These are phyloP conservation scores for Sparus aurata DNA, from an alignment of 2,797 vertebrate genomes.

Conservation along the genomic window DNA sequence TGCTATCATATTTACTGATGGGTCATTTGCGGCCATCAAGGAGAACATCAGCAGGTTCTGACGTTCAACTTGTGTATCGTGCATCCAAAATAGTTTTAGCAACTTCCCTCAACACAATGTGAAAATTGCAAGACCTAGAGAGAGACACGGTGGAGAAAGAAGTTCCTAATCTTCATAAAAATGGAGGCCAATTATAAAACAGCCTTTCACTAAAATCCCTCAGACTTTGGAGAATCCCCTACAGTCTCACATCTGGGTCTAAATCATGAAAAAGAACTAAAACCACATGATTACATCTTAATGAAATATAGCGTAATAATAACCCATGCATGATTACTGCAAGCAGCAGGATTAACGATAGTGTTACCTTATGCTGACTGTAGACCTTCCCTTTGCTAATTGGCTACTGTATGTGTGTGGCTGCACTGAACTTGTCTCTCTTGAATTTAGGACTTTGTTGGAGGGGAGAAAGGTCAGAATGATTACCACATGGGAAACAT, in stretches of 20 bases:
- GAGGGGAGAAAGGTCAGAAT: neutral
- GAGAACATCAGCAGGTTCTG: too few species aligned
- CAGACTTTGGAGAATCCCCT: neutral
- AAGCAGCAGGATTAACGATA: neutral
- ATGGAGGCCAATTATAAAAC: neutral
- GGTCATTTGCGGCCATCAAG: too few species aligned
- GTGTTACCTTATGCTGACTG: constrained; percentile 1
- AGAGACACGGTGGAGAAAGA: neutral
- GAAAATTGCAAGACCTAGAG: neutral
- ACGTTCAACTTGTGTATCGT: too few species aligned
- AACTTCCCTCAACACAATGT: neutral
- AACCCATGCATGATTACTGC: neutral
- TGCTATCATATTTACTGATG: too few species aligned
- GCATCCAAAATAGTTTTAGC: neutral
- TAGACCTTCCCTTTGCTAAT: neutral
- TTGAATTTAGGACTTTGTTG: neutral
- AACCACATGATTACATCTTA: neutral
- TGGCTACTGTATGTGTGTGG: neutral
- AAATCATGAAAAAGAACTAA: neutral
- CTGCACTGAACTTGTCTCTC: neutral
- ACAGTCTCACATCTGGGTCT: neutral
- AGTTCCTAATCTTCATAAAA: neutral
- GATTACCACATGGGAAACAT: too few species aligned
- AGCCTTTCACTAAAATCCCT: too few species aligned
- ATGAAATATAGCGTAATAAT: neutral